Evolutionary conservation across 2,888 invertebrate genomes (phyloP), one percentile per base, ranked within the genome.

Genomic region (Dexiosoma caninum): DNA sequence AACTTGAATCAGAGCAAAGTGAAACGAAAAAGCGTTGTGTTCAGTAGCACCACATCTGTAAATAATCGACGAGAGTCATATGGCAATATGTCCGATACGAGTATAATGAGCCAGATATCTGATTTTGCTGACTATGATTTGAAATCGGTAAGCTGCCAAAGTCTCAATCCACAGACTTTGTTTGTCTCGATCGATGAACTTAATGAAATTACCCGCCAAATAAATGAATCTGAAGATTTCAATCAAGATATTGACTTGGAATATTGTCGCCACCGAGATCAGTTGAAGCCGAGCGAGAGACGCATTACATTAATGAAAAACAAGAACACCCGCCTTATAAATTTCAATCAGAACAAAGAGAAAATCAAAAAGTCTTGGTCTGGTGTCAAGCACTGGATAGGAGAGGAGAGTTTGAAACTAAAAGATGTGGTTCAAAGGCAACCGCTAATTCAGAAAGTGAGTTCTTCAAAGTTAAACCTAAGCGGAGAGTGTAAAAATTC

Each of bases 181-280:
- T 90, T 88, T 55, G 86, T 90, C 4, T 90, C 90, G 40, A 89
- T 90, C n/a, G 89, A 90, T 51, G 90, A 90, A 77, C 85, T 90
- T 21, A 89, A 90, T 74, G 90, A 90, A 83, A 88, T 90, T 2
- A 89, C 89, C 2, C 84, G 87, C 1, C 89, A 90, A 80, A 90
- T 90, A 14, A 90, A 90, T 67, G 90, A 90, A 82, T 86, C 88
- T 12, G 90, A 90, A 55, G 88, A 89, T 7, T 90, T 90, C 23
- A 88, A 82, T 76, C 85, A 87, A 0, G 88, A 89, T 14, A 87
- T 90, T 42, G 90, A 90, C 72, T 78, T 89, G 67, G 90, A 90
- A 62, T 90, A 90, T 77, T 90, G 90, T 76, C 85, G 84, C n/a
- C 90, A 90, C 82, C 87, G 90, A 0, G 90, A 90, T 78, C 89